Evolutionary conservation across 2,888 invertebrate genomes (phyloP), one percentile per base, ranked within the genome.

Genomic region (Linyphia triangularis): DNA sequence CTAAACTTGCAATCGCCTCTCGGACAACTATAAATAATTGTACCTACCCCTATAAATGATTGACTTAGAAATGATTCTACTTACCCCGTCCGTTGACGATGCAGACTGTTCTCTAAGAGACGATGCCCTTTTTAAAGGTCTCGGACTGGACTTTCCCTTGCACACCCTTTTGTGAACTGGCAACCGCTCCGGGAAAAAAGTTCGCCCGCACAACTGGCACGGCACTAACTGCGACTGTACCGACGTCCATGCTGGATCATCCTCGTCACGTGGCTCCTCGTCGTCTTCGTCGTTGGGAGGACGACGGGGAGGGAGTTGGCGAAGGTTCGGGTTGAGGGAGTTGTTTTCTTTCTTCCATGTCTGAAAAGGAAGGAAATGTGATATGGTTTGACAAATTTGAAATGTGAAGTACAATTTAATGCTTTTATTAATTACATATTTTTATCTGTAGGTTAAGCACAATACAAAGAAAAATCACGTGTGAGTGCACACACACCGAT

Each of bases 171-270:
- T 94, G 92, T 95, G 95, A 1, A 95, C 94, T 13, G 93, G 91
- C 19, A 96, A 92, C 51, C 96, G 93, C 90, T 96, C 95, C 0
- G 95, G 95, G 90, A 94, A 93, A 92, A 96, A 96, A 30, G 95
- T 95, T 69, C 96, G 93, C 10, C 95, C 95, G 92, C 96, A 96
- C 91, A 94, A 94, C 63, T 93, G 93, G 91, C 96, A 96, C 1
- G 95, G 94, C 26, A 95, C 93, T 90, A 96, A 92, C 89, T 94
- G 94, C 2, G 92, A 92, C 67, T 95, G 93, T 88, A 95, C 93
- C 24, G 94, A 93, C 89, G 94, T 93, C 94, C 95, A 95, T 7
- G 93, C 93, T 5, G 94, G 94, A 82, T 94, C 94, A 89, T 93
- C 93, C 28, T 92, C 91, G 3, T 92, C 92, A 92, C 33, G 89